Evolutionary conservation across 2,888 invertebrate genomes (phyloP), one percentile per base, ranked within the genome.

Genomic region (Microctonus brassicae): DNA sequence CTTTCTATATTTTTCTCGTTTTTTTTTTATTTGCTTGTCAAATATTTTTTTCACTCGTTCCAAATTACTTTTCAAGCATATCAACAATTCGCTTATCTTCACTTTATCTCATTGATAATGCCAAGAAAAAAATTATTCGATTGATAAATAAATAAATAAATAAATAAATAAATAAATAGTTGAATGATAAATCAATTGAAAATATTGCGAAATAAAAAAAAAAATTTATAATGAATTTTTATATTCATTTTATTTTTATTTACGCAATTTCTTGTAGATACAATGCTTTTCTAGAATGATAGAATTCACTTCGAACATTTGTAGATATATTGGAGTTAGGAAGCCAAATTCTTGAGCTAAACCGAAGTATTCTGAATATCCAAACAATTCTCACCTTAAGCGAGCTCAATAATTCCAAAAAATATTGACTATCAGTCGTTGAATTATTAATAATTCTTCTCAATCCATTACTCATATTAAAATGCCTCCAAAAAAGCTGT

Each of bases 351-450:
- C 79, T 79, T 78, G 76, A 78, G 79, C 76, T 77, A 80, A 47
- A 76, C 80, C 80, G 75, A 78, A 79, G 77, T 79, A 78, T 78
- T 80, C 79, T 76, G 77, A 81, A 83, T 79, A 84, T 84, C 79
- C 78, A 73, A 75, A 73, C 80, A 79, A 82, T 82, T 77, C 79
- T 63, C 72, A 70, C 73, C 47, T 60, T 52, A 29, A 34, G 64
- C 67, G 9, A 17, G 17, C 17, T 17, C 47, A 47, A 47, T 47
- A 47, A 47, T 47, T 47, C 7, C 47, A n/a, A 47, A 17, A 17
- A 20, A 17, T 47, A 47, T 17, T n/a, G 17, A 47, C 47, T 17
- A 17, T 7, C 17, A 47, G 17, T 17, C 17, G n/a, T 47, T n/a
- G n/a, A 47, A 47, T 17, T 47, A 47, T 47, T 13, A 39, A 39